phyloP scores from a whole-genome alignment of 2,113 vertebrate species.

The Vicugna pacos region DNA sequence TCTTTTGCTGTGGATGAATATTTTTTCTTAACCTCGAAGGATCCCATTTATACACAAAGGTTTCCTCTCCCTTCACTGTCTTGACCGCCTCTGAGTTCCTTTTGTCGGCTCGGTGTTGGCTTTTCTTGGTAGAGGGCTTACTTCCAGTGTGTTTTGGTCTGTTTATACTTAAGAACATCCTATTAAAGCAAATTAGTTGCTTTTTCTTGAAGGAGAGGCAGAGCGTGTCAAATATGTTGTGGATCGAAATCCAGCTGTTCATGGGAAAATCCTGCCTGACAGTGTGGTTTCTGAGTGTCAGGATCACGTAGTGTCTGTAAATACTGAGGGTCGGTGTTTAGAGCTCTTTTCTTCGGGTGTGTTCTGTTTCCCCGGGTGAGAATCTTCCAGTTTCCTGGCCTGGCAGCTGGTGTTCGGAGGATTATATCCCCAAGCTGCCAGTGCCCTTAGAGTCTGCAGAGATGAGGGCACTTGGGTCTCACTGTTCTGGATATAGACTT shows the following conservation, averaged over 20 bases:
- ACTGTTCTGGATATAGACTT: neutral
- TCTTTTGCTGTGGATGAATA: neutral
- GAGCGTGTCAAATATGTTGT: neutral
- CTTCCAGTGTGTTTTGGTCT: neutral
- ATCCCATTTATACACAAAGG: neutral
- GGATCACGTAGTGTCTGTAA: neutral
- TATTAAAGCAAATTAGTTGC: neutral
- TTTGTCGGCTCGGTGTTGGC: neutral
- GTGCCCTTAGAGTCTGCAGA: neutral
- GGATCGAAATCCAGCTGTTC: neutral
- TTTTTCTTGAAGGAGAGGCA: neutral
- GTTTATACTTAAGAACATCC: neutral
- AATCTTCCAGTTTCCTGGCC: neutral
- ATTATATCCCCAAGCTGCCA: neutral
- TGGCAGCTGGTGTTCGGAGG: neutral
- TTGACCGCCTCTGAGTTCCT: constrained; percentile 14
- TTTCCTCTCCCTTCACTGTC: neutral
- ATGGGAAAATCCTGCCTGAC: neutral
- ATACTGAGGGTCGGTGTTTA: neutral
- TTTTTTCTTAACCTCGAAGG: neutral
- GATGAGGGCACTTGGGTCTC: neutral
- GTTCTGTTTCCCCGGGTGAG: neutral
- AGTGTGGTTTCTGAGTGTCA: neutral
- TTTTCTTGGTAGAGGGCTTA: neutral
- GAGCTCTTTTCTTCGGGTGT: neutral